Base-by-base conservation (phyloP, 2,113 vertebrate genomes). In the Cairina moschata region DNA sequence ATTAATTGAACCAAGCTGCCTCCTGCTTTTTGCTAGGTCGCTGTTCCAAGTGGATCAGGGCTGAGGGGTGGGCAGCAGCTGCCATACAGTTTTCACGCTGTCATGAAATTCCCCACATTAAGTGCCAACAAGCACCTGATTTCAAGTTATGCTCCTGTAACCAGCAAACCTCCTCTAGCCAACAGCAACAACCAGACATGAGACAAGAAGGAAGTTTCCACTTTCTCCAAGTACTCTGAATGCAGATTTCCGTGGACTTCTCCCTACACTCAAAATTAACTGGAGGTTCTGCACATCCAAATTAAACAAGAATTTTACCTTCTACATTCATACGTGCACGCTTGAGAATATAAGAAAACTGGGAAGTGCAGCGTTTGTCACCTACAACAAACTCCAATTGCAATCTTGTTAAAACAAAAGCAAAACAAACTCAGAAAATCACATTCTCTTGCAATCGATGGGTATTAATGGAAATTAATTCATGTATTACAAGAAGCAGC, bases 381-480 rank as follows among this genome's bases (percentile, higher is more conserved):
- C 1, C 20, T 40, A 66, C 31, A 22, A 28, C 60, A 59, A 76
- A 17, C 59, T 71, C 22, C 3, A 79, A 76, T 89, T 76, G 54
- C 67, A 83, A 76, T 3, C 14, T 38, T 34, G 31, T 42, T 89
- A 76, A 79, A 88, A 59, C 6, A 56, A 83, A 93, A 44, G 31
- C 52, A 89, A 92, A 69, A 25, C 46, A 13, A 81, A 76, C 62
- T 59, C 13, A 72, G 26, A 81, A 91, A 84, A 68, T 31, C 38
- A 55, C 34, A 40, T 34, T 21, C 8, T 17, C 26, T 29, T 0
- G 0, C 73, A 78, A 48, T 0, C 2, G 12, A 59, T 12, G 48
- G 13, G 48, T 40, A 40, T 40, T 40, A 40, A 40, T 40, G 40
- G 40, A 40, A 40, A 40, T 40, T 40, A 40, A 40, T 40, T 34